Conservation (phyloP, 2,113 vertebrate genomes). For the Gyps fulvus region DNA sequence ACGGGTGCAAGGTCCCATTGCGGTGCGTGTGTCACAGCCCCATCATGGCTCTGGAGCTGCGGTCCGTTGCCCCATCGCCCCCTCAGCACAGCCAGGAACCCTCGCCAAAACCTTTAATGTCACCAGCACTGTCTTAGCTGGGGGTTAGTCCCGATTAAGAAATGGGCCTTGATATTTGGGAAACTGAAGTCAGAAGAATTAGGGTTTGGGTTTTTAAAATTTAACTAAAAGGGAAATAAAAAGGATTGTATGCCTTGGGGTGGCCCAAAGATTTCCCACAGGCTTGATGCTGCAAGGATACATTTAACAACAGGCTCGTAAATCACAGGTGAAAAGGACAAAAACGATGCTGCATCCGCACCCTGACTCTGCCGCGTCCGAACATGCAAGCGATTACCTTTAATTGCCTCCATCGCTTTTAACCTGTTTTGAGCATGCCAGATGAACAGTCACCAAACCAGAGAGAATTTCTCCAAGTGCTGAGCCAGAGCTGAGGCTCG, state of each 20-base stretch:
- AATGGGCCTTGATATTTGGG: neutral
- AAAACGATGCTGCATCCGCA: neutral
- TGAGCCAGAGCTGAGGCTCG: neutral
- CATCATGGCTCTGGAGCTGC: neutral
- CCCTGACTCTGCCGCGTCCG: fast-evolving
- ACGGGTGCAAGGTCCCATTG: fast-evolving
- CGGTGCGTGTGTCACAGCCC: fast-evolving
- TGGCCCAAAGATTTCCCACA: neutral
- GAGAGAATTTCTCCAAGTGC: neutral
- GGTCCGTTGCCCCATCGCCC: fast-evolving
- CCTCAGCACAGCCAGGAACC: neutral
- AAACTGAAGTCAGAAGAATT: neutral
- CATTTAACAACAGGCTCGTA: neutral
- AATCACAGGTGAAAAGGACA: neutral
- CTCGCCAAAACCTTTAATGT: neutral
- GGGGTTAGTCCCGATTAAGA: neutral
- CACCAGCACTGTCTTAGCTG: neutral
- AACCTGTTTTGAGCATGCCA: neutral
- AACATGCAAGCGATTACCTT: neutral
- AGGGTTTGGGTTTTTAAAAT: neutral
- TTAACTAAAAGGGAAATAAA: neutral
- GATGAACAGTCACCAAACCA: neutral
- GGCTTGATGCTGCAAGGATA: neutral
- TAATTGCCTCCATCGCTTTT: neutral
- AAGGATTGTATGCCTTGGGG: neutral